phyloP scores from a whole-genome alignment of 2,888 invertebrate genomes.

The Meiosimyza decipiens region DNA sequence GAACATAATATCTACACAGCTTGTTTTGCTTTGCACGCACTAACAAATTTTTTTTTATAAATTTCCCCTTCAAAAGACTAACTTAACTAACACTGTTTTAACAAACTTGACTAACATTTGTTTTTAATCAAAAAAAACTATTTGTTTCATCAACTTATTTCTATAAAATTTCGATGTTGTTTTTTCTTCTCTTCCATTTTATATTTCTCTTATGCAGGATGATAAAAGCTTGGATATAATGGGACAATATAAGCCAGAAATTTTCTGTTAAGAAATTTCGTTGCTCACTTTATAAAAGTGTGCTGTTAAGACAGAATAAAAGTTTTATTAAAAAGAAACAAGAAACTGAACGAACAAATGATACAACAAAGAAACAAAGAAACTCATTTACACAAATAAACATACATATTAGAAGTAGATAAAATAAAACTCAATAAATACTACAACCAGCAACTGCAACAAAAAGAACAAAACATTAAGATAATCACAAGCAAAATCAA shows the following conservation, averaged over 20 bases:
- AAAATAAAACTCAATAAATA: conserved; percentile 13
- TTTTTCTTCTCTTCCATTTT: conserved; percentile 37
- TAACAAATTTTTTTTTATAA: too few species aligned
- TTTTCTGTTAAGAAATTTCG: conserved; percentile 74
- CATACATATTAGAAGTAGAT: conserved; percentile 12
- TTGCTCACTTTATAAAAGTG: conserved; percentile 7
- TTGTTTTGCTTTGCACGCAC: too few species aligned
- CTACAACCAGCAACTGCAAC: conserved; percentile 24
- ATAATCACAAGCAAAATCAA: conserved; percentile 41
- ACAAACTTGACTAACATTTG: too few species aligned
- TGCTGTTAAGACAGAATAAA: conserved; percentile 21
- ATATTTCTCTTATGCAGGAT: conserved; percentile 68
- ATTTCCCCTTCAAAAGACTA: too few species aligned
- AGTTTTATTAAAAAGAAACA: conserved; percentile 12
- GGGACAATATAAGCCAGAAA: conserved; percentile 84
- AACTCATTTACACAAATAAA: conserved; percentile 33
- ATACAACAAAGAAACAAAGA: conserved; percentile 37
- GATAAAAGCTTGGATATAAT: conserved; percentile 81
- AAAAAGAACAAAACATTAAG: conserved; percentile 29
- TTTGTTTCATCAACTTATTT: conserved; percentile 10
- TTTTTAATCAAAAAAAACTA: too few species aligned
- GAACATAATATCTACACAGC: too few species aligned
- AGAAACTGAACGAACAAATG: conserved; percentile 30
- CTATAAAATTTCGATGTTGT: conserved; percentile 39
- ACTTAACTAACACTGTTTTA: too few species aligned